A percentile compares a stretch with the other conserved stretches of the same genome.
These are phyloP conservation scores for Odontamblyopus lacepedii DNA, from an alignment of 2,797 vertebrate species.

Conservation along the genomic window DNA sequence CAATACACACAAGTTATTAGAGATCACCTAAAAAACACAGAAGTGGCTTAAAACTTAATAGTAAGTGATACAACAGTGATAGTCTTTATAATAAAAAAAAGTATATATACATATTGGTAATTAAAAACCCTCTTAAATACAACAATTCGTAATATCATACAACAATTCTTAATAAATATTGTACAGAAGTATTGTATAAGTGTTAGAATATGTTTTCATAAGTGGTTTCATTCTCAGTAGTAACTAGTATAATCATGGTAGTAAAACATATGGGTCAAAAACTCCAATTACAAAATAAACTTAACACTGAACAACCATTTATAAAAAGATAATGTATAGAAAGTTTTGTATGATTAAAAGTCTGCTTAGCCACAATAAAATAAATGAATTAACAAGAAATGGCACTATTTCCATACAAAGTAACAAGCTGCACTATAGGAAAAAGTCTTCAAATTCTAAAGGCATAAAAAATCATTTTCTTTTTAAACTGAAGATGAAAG, in stretches of 20 bases:
- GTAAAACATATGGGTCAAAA: too few relatives aligned
- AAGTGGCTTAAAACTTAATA: background rate
- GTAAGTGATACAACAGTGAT: background rate
- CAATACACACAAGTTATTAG: conserved; percentile 13
- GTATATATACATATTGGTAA: too few relatives aligned
- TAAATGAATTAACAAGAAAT: background rate
- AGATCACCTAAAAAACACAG: background rate
- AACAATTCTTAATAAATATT: too few relatives aligned
- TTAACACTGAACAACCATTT: too few relatives aligned
- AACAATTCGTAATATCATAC: too few relatives aligned
- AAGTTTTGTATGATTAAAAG: background rate
- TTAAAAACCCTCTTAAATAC: too few relatives aligned
- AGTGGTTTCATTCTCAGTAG: too few relatives aligned
- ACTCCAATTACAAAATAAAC: background rate
- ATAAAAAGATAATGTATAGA: too few relatives aligned
- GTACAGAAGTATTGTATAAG: too few relatives aligned
- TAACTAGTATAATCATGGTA: too few relatives aligned
- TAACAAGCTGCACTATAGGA: background rate
- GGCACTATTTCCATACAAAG: background rate
- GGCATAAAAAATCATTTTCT: background rate
- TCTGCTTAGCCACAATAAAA: background rate
- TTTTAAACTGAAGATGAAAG: background rate
- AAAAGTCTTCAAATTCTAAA: background rate
- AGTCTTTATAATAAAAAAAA: too few relatives aligned
- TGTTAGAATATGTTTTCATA: too few relatives aligned